Conservation (phyloP, 2,888 invertebrate species). For the Drosophila bunnanda region DNA sequence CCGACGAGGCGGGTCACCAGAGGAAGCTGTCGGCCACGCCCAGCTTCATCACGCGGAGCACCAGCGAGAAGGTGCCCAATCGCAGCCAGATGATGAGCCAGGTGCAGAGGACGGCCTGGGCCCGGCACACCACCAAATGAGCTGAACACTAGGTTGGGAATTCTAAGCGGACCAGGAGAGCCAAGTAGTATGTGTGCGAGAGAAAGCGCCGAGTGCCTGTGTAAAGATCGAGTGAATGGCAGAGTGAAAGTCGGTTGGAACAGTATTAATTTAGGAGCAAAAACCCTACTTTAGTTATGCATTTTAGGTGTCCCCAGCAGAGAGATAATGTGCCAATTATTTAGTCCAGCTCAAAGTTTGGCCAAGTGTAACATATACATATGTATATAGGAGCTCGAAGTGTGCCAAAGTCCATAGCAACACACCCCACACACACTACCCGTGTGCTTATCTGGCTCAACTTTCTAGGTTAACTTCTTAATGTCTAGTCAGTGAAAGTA, state of each 20-base stretch:
- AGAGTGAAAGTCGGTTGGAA: conserved; percentile 25
- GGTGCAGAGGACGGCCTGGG: conserved; percentile 92
- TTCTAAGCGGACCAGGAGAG: conserved; percentile 39
- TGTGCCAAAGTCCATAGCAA: conserved; percentile 28
- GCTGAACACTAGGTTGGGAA: conserved; percentile 1
- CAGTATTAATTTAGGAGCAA: conserved; percentile 68
- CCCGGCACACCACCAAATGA: conserved; percentile 93
- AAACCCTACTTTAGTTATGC: conserved; percentile 46
- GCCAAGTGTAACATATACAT: conserved; percentile 14
- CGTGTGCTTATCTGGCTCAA: conserved; percentile 11
- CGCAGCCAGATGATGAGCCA: conserved; percentile 94
- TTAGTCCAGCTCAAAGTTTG: conserved; percentile 29
- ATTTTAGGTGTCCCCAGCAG: conserved; percentile 45
- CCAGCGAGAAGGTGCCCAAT: conserved; percentile 94
- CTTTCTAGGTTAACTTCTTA: conserved; percentile 12
- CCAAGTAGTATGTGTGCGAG: conserved; percentile 19
- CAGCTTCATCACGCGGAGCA: conserved; percentile 90
- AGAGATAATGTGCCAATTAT: conserved; percentile 38
- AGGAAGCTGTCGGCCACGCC: conserved; percentile 86
- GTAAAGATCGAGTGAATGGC: conserved; percentile 25
- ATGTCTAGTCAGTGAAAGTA: conserved; percentile 47
- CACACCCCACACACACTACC: too few relatives aligned
- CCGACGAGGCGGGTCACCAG: conserved; percentile 85
- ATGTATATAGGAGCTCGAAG: conserved; percentile 14
- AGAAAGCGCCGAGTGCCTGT: conserved; percentile 12